phyloP scores from a whole-genome alignment of 2,888 invertebrate genomes.

The Carcina quercana region DNA sequence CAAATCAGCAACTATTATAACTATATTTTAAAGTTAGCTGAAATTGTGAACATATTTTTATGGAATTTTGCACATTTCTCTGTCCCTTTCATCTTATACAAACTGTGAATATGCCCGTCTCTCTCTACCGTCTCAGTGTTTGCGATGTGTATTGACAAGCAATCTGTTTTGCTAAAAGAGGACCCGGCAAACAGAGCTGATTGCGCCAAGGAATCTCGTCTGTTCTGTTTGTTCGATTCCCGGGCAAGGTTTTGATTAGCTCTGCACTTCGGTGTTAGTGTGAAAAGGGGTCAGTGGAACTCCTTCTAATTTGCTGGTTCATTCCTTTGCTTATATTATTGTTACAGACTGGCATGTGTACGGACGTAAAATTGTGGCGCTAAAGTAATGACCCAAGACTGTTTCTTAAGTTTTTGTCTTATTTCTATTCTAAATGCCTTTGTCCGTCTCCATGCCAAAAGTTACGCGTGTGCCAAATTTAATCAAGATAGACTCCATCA shows the following conservation, averaged over 20 bases:
- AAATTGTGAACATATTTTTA: no score
- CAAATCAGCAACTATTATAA: no score
- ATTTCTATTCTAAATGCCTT: background rate
- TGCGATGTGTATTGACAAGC: constrained; percentile 59
- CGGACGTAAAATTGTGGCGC: background rate
- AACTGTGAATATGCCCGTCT: no score
- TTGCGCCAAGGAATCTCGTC: constrained; percentile 50
- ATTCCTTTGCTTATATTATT: background rate
- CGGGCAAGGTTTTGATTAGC: constrained; percentile 53
- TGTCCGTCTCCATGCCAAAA: no score
- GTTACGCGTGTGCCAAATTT: no score
- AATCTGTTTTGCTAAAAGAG: constrained; percentile 55
- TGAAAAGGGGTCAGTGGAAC: constrained; percentile 19
- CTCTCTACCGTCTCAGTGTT: no score
- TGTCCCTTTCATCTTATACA: no score
- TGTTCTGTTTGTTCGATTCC: constrained; percentile 46
- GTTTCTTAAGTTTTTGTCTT: background rate
- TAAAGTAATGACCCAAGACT: background rate
- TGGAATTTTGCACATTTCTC: no score
- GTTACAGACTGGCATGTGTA: constrained; percentile 5
- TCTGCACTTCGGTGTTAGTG: constrained; percentile 21
- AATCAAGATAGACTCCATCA: no score
- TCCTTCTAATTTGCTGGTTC: constrained; percentile 15
- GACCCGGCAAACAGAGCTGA: constrained; percentile 53
- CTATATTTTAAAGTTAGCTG: no score